These are phyloP conservation scores for Drosophila takahashii DNA, from an alignment of 1,140 invertebrate species.

Conservation along the genomic window DNA sequence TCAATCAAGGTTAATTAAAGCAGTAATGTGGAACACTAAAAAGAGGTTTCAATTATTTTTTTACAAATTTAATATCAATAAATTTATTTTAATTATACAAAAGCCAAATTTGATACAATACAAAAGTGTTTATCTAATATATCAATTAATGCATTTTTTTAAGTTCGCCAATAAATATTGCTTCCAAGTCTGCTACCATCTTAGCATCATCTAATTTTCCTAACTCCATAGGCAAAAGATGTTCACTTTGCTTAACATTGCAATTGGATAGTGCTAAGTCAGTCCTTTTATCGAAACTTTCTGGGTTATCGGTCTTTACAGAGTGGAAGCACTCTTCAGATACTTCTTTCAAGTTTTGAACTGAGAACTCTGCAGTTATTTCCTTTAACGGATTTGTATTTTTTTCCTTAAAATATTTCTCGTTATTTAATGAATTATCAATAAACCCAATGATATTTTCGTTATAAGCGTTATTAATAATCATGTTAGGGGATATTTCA, in stretches of 20 bases:
- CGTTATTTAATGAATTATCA: not conserved
- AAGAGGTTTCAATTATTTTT: too few relatives aligned
- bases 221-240: not conserved
- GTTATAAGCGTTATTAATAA: not conserved
- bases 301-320: not conserved
- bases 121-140: not conserved
- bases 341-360: not conserved
- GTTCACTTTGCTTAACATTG: not conserved
- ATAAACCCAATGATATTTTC: too few relatives aligned
- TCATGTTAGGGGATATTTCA: not conserved
- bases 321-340: too few relatives aligned
- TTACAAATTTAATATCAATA: too few relatives aligned
- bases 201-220: constrained; percentile 25
- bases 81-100: too few relatives aligned
- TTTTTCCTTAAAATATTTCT: not conserved
- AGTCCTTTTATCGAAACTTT: not conserved
- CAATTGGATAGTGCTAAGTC: not conserved
- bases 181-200: constrained; percentile 54
- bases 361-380: not conserved
- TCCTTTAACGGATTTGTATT: not conserved
- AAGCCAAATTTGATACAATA: not conserved
- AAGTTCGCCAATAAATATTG: constrained; percentile 52
- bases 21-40: too few relatives aligned
- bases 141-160: constrained; percentile 18
- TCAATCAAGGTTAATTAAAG: too few relatives aligned